Evolutionary conservation across 2,888 invertebrate species (phyloP).

Genomic region (Cancer borealis): DNA sequence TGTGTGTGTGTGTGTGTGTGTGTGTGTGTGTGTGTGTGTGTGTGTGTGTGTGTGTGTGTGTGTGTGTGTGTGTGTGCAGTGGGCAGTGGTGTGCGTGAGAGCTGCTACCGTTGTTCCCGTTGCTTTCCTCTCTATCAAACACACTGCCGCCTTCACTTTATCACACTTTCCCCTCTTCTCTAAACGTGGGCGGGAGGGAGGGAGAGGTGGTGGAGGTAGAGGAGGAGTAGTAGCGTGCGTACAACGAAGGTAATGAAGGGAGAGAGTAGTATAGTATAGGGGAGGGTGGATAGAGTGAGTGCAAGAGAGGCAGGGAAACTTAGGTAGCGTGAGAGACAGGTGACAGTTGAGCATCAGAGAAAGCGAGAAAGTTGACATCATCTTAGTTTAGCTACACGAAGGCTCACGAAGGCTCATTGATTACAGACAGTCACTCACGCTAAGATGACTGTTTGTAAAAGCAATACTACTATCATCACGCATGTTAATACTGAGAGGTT

Average conservation of each 20-base stretch:
- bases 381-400: not conserved
- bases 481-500: not conserved
- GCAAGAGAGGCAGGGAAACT: not conserved
- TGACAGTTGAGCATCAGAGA: not conserved
- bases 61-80: not conserved
- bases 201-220: not conserved
- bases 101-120: not conserved
- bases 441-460: not conserved
- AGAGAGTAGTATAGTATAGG: too few relatives aligned
- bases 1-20: not conserved
- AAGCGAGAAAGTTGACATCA: not conserved
- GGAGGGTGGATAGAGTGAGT: not conserved
- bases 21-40: not conserved
- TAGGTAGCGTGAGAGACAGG: not conserved
- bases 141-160: not conserved
- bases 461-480: not conserved
- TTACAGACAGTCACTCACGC: not conserved
- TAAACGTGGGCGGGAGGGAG: not conserved
- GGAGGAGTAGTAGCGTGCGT: not conserved
- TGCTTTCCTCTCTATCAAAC: not conserved
- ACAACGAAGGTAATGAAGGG: not conserved
- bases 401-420: not conserved
- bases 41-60: not conserved
- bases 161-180: constrained; percentile 21
- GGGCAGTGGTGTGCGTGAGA: not conserved